A percentile compares a stretch with the other conserved stretches of the same genome.
Conservation (phyloP, 2,888 invertebrate species). For the Tanaodytes sp. region DNA sequence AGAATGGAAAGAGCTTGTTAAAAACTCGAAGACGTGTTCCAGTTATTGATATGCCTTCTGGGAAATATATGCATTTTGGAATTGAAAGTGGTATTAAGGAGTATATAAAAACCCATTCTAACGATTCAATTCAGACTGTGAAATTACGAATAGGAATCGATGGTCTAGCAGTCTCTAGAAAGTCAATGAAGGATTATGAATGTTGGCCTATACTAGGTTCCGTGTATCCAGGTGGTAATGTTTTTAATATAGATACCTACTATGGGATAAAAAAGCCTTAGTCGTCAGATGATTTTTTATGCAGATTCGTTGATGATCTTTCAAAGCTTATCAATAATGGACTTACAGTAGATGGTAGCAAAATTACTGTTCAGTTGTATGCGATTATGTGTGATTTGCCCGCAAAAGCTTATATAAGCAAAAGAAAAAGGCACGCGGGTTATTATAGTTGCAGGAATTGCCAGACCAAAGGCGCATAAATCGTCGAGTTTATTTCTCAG, state of each 20-base stretch:
- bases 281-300: neutral
- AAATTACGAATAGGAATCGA: neutral
- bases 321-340: neutral
- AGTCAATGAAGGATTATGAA: neutral
- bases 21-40: neutral
- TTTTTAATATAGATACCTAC: neutral
- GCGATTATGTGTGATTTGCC: constrained; percentile 11
- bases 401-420: constrained; percentile 24
- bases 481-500: constrained; percentile 22
- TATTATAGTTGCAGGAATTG: constrained; percentile 4
- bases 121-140: neutral
- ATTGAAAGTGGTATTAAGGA: neutral
- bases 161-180: neutral
- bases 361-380: neutral
- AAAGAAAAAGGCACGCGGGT: constrained; percentile 16
- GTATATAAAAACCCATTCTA: neutral
- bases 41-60: neutral
- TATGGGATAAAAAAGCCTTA: neutral
- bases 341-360: neutral
- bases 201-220: neutral
- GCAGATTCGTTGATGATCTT: neutral
- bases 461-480: constrained; percentile 18
- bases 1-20: neutral
- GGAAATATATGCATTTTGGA: neutral
- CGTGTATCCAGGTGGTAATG: neutral